Percentiles rank a stretch among this genome's conserved stretches.
phyloP scores from a whole-genome alignment of 2,797 vertebrate species.

The Urocyon cinereoargenteus region DNA sequence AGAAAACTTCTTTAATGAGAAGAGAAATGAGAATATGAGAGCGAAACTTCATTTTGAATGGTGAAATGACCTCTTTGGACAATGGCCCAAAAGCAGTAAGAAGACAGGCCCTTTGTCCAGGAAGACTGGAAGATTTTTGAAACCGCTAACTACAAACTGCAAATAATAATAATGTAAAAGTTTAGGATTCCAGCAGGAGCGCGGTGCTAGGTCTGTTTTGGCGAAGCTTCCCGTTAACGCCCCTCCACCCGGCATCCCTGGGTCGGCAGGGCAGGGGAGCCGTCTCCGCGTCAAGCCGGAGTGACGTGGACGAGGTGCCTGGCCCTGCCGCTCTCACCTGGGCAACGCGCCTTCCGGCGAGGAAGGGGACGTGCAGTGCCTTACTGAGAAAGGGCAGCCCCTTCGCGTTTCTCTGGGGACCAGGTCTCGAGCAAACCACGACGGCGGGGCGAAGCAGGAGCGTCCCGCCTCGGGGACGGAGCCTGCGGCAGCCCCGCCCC shows the following conservation, averaged over 20 bases:
- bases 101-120: not conserved
- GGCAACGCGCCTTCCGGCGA: not conserved
- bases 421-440: fast-evolving
- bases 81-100: not conserved
- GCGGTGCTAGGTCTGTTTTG: not conserved
- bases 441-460: no score
- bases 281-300: not conserved
- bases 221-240: not conserved
- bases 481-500: no score
- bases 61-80: not conserved
- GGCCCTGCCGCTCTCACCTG: not conserved
- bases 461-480: not conserved
- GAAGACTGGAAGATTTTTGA: not conserved
- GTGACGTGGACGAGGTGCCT: not conserved
- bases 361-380: not conserved
- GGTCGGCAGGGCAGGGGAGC: not conserved
- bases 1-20: not conserved
- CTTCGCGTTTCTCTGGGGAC: not conserved
- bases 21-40: not conserved
- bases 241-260: not conserved
- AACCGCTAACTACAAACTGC: not conserved
- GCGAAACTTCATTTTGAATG: slow-evolving; percentile 2
- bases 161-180: not conserved
- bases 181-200: not conserved
- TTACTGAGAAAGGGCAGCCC: not conserved